Percentiles rank a stretch among this genome's conserved stretches.
Evolutionary conservation across 2,888 invertebrate species (phyloP).

Genomic region (Andrena trimmerana): DNA sequence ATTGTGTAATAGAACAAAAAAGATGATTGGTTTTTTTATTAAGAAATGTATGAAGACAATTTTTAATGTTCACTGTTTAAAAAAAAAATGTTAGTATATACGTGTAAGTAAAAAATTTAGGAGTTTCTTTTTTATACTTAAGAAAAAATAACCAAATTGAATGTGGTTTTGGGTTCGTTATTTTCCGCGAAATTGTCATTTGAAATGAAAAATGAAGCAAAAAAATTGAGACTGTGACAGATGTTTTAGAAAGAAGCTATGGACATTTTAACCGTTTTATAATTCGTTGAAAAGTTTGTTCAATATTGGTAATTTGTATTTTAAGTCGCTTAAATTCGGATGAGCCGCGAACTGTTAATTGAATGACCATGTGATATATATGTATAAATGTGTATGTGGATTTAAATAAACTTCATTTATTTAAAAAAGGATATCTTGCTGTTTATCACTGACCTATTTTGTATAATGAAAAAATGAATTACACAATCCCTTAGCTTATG

Average conservation of each 20-base stretch:
- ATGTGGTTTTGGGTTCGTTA: slow-evolving; percentile 19
- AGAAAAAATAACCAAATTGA: slow-evolving; percentile 23
- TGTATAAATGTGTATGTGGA: slow-evolving; percentile 35
- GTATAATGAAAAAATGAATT: slow-evolving; percentile 28
- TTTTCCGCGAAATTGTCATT: neutral
- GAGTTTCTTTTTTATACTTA: slow-evolving; percentile 17
- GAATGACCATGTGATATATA: slow-evolving; percentile 26
- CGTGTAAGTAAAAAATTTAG: neutral
- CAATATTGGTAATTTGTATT: neutral
- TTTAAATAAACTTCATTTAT: slow-evolving; percentile 41
- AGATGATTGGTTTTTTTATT: neutral
- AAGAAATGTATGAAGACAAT: slow-evolving; percentile 13
- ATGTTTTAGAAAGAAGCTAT: slow-evolving; percentile 17
- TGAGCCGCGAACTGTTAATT: slow-evolving; percentile 3
- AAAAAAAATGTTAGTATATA: neutral
- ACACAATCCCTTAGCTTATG: slow-evolving; percentile 7
- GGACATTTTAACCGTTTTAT: neutral
- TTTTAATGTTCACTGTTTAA: slow-evolving; percentile 9
- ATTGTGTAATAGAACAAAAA: neutral
- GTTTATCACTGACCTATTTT: slow-evolving; percentile 9
- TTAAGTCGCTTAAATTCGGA: neutral
- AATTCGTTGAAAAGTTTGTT: neutral
- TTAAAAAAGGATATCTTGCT: slow-evolving; percentile 27
- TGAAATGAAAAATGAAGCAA: neutral
- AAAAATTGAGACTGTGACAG: neutral